Evolutionary conservation across 92 coral and sea anemone species (phyloP).

Genomic region (Heteractis magnifica): DNA sequence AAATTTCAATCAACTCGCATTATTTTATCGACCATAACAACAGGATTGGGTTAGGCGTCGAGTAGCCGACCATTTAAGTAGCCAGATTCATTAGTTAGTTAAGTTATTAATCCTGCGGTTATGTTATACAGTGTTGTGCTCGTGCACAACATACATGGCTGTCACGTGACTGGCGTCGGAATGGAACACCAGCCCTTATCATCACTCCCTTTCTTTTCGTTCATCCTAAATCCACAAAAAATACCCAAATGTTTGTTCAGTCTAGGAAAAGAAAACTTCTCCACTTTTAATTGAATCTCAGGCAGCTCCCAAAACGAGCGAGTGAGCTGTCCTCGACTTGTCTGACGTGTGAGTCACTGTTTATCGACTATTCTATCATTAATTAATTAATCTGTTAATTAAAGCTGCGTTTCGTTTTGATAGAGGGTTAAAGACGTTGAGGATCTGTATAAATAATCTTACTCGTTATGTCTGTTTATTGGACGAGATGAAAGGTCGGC

Average conservation of each 20-base stretch:
- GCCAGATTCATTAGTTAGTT: too few species aligned
- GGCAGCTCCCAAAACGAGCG: not conserved
- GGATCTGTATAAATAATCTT: not conserved
- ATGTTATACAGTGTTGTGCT: too few species aligned
- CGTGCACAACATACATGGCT: too few species aligned
- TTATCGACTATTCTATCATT: not conserved
- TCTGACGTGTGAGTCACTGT: not conserved
- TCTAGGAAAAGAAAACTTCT: not conserved
- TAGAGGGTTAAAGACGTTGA: not conserved
- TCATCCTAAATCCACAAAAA: not conserved
- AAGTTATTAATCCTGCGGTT: too few species aligned
- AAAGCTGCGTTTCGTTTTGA: not conserved
- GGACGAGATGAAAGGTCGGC: not conserved
- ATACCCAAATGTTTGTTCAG: not conserved
- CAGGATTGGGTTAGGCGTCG: too few species aligned
- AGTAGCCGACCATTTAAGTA: too few species aligned
- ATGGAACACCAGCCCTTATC: not conserved
- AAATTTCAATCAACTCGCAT: too few species aligned
- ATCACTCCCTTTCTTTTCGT: not conserved
- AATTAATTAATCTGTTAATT: constrained; percentile 1
- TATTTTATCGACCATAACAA: too few species aligned
- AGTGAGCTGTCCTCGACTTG: not conserved
- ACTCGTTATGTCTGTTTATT: not conserved
- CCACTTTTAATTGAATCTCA: not conserved
- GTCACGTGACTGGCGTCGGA: not conserved